Conservation (phyloP, 2,888 invertebrate species). For the Cataglyphis albicans region DNA sequence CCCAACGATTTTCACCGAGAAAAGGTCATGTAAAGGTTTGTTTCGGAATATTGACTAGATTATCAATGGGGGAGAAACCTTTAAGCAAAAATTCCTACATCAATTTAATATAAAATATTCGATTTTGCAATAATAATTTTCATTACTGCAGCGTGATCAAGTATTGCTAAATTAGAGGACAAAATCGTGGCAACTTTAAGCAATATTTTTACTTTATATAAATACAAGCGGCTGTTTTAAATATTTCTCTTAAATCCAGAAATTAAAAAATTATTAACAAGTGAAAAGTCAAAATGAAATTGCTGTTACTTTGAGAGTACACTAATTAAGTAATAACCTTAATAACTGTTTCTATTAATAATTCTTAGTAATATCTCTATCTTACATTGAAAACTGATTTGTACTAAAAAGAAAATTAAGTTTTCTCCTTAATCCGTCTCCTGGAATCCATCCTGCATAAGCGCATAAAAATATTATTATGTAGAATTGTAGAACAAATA, state of each 20-base stretch:
- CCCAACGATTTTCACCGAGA: slow-evolving; percentile 36
- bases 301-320: not conserved
- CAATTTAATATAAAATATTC: not conserved
- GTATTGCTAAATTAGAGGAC: not conserved
- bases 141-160: not conserved
- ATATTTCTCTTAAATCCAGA: not conserved
- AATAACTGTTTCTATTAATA: not conserved
- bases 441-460: slow-evolving; percentile 3
- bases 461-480: not conserved
- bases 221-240: not conserved
- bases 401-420: not conserved
- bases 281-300: not conserved
- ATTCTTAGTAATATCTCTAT: not conserved
- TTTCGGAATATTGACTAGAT: slow-evolving; percentile 29
- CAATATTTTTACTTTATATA: not conserved
- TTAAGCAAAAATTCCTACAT: slow-evolving; percentile 22
- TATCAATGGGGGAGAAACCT: slow-evolving; percentile 1
- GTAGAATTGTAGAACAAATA: not conserved
- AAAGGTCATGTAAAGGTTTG: slow-evolving; percentile 43
- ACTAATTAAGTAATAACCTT: not conserved
- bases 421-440: too few species aligned
- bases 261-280: not conserved
- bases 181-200: not conserved
- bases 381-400: not conserved
- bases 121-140: not conserved